A percentile compares a stretch with the other conserved stretches of the same genome.
Conservation (phyloP, 2,888 invertebrate genomes). For the Agriotes lineatus region DNA sequence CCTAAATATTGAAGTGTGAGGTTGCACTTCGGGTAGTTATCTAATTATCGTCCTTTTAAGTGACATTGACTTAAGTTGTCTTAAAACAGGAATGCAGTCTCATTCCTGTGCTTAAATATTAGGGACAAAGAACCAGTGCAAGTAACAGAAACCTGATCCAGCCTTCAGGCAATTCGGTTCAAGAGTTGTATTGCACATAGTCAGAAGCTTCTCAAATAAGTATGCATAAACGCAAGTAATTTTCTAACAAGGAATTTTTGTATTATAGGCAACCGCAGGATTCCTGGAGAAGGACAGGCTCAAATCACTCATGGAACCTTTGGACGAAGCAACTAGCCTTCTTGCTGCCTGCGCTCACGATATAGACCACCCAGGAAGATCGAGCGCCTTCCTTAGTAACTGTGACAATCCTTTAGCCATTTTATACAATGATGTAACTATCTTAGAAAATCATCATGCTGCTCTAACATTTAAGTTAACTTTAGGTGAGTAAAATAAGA, state of each 20-base stretch:
- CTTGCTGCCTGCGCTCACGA: constrained; percentile 96
- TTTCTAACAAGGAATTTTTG: constrained; percentile 24
- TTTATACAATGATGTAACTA: constrained; percentile 95
- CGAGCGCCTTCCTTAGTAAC: constrained; percentile 93
- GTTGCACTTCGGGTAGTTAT: no score
- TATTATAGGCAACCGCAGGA: constrained; percentile 85
- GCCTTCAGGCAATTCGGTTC: no score
- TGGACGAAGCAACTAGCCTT: constrained; percentile 92
- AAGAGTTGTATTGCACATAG: no score
- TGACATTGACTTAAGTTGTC: no score
- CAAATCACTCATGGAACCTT: constrained; percentile 85
- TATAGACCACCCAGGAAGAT: constrained; percentile 97
- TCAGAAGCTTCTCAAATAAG: no score
- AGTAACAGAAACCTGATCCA: no score
- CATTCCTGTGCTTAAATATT: no score
- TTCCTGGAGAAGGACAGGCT: constrained; percentile 90
- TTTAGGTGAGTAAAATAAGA: constrained; percentile 74
- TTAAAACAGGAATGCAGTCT: no score
- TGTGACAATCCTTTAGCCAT: constrained; percentile 90
- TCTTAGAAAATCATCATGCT: constrained; percentile 96
- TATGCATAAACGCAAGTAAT: no score
- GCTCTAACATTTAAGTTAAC: constrained; percentile 96
- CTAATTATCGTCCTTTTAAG: no score
- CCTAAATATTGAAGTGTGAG: no score
- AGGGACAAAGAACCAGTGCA: no score